Percentiles rank a stretch among this genome's conserved stretches.
These are phyloP conservation scores for Syritta pipiens DNA, from an alignment of 2,888 invertebrate species.

Conservation along the genomic window DNA sequence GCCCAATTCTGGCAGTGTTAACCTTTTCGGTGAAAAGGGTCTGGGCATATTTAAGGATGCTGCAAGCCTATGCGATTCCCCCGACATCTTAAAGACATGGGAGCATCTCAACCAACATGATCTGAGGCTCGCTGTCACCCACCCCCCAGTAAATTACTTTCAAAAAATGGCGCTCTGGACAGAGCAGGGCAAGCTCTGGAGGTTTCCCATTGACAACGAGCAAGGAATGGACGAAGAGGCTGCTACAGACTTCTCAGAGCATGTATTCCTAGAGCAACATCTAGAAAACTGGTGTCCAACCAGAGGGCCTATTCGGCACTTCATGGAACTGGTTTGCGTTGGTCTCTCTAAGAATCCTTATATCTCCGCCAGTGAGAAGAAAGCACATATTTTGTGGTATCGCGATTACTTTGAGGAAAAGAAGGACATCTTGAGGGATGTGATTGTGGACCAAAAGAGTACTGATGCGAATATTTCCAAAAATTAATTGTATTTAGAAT, in stretches of 20 bases:
- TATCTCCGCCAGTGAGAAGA: constrained; percentile 92
- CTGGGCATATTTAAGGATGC: constrained; percentile 83
- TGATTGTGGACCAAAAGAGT: constrained; percentile 72
- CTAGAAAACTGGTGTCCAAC: constrained; percentile 94
- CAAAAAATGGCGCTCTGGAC: constrained; percentile 97
- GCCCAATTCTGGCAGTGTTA: constrained; percentile 79
- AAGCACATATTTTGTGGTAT: constrained; percentile 94
- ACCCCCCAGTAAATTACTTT: constrained; percentile 92
- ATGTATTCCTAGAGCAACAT: constrained; percentile 93
- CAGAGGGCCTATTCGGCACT: constrained; percentile 94
- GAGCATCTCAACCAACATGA: constrained; percentile 83
- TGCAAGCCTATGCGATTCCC: constrained; percentile 68
- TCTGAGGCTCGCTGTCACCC: constrained; percentile 83
- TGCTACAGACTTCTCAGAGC: constrained; percentile 92
- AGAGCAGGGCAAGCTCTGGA: constrained; percentile 95
- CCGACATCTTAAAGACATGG: constrained; percentile 84
- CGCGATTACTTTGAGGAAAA: constrained; percentile 92
- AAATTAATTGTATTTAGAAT: constrained; percentile 21
- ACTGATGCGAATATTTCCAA: constrained; percentile 21
- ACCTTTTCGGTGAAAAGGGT: constrained; percentile 83
- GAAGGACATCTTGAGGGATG: constrained; percentile 83
- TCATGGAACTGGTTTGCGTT: constrained; percentile 97
- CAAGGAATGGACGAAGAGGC: constrained; percentile 87
- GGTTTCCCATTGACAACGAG: constrained; percentile 98
- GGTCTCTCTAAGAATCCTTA: constrained; percentile 97